Conservation (phyloP, 2,113 vertebrate genomes). For the Xenopus tropicalis region DNA sequence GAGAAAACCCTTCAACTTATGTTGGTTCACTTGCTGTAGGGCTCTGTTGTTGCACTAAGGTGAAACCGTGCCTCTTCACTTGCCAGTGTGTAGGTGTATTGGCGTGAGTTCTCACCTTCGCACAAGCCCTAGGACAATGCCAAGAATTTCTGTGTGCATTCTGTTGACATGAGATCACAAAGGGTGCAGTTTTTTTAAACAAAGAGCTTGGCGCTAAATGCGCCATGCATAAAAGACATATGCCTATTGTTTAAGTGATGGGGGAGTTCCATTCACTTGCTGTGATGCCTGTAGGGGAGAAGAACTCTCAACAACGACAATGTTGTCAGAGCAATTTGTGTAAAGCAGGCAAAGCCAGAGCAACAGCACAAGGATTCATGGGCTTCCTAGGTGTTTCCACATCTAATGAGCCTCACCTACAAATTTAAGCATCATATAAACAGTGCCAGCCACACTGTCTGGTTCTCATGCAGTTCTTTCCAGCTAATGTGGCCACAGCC, state of each 20-base stretch:
- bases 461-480: no score
- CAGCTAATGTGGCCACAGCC: no score
- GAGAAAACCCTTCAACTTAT: no score
- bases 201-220: conserved; percentile 26
- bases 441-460: neutral
- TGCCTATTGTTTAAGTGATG: conserved; percentile 32
- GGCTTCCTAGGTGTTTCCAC: conserved; percentile 1
- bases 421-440: neutral
- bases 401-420: neutral
- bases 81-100: neutral
- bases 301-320: conserved; percentile 22
- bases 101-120: neutral
- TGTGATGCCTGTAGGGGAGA: conserved; percentile 38
- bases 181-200: conserved; percentile 35
- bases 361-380: conserved; percentile 9
- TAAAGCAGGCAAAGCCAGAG: conserved; percentile 7
- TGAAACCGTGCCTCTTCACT: no score
- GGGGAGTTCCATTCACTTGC: conserved; percentile 25
- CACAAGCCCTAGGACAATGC: neutral
- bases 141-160: conserved; percentile 23
- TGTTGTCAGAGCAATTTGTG: conserved; percentile 35
- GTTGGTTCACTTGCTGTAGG: no score
- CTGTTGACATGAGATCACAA: conserved; percentile 40
- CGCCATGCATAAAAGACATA: conserved; percentile 35
- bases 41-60: no score